Evolutionary conservation across 2,113 vertebrate genomes (phyloP).

Genomic region (Oenanthe oenanthe): DNA sequence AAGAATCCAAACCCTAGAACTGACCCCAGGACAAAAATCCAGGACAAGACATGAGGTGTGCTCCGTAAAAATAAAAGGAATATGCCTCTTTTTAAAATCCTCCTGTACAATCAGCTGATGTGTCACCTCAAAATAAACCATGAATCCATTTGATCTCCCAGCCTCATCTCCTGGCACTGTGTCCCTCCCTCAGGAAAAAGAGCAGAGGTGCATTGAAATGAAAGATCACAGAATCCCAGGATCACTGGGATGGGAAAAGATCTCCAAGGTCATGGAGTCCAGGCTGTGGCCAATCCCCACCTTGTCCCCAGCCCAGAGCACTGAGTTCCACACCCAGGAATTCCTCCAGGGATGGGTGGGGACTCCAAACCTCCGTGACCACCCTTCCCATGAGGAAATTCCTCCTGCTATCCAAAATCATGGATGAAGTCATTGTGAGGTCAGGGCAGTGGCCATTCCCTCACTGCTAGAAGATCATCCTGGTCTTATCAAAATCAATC

Average conservation of each 20-base stretch:
- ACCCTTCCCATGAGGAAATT: too few relatives aligned
- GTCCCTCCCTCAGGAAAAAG: neutral
- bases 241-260: neutral
- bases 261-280: neutral
- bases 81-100: neutral
- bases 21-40: neutral
- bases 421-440: neutral
- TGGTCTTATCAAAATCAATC: neutral
- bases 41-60: neutral
- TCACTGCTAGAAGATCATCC: neutral
- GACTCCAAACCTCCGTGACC: neutral
- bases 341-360: neutral
- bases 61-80: neutral
- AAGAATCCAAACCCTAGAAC: neutral
- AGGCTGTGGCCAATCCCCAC: rapidly evolving
- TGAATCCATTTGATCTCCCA: neutral
- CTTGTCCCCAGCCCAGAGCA: neutral
- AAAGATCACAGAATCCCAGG: neutral
- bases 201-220: neutral
- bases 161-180: neutral
- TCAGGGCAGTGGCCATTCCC: neutral
- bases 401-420: neutral
- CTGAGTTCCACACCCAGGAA: rapidly evolving
- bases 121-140: neutral
- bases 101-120: neutral